Percentiles rank a stretch among this genome's conserved stretches.
These are phyloP conservation scores for Bothrops alternatus DNA, from an alignment of 2,797 vertebrate genomes.

Conservation along the genomic window DNA sequence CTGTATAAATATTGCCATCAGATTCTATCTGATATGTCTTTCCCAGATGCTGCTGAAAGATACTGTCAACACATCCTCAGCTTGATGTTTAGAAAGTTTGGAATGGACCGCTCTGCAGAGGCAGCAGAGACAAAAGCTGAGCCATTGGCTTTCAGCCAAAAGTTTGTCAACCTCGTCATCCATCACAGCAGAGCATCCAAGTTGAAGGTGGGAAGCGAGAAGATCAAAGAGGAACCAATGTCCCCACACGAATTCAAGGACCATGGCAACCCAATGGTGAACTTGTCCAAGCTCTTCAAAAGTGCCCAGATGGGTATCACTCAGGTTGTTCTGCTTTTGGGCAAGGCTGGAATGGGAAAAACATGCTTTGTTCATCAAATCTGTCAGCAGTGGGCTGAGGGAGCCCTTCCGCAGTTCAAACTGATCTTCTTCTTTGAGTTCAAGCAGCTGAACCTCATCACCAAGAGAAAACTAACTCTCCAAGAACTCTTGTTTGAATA, in stretches of 20 bases:
- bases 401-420: slow-evolving; percentile 72
- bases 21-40: not conserved
- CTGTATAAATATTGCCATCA: not conserved
- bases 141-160: slow-evolving; percentile 62
- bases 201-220: slow-evolving; percentile 47
- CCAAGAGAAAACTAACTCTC: slow-evolving; percentile 70
- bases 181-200: slow-evolving; percentile 54
- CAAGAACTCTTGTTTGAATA: slow-evolving; percentile 82
- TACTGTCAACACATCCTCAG: slow-evolving; percentile 67
- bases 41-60: slow-evolving; percentile 71
- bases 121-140: not conserved
- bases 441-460: slow-evolving; percentile 81
- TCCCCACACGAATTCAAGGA: slow-evolving; percentile 62
- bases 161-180: slow-evolving; percentile 75
- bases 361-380: slow-evolving; percentile 79
- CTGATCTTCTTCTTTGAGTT: slow-evolving; percentile 87
- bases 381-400: slow-evolving; percentile 79
- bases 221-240: slow-evolving; percentile 29
- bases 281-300: slow-evolving; percentile 76
- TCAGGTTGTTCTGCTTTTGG: slow-evolving; percentile 75
- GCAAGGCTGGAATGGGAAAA: slow-evolving; percentile 86
- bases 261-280: slow-evolving; percentile 58
- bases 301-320: slow-evolving; percentile 17
- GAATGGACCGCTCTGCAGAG: slow-evolving; percentile 29
- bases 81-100: slow-evolving; percentile 64